Conservation (phyloP, 2,888 invertebrate species). For the Rapana venosa region DNA sequence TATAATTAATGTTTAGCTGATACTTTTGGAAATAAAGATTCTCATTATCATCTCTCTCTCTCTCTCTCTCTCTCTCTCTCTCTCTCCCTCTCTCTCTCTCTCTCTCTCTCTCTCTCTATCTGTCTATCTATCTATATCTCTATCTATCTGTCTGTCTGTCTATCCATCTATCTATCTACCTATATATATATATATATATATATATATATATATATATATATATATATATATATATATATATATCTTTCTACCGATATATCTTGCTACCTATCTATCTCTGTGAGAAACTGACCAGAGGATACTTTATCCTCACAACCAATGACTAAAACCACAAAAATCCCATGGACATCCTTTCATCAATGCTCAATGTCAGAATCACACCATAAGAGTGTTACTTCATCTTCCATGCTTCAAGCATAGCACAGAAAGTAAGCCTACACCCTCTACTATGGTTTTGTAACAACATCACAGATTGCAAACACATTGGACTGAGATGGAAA, state of each 20-base stretch:
- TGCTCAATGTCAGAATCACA: too few species aligned
- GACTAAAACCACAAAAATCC: too few species aligned
- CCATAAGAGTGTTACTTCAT: too few species aligned
- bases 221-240: neutral
- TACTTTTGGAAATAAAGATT: neutral
- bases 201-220: neutral
- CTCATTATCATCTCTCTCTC: neutral
- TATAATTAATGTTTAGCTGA: neutral
- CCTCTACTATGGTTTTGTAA: too few species aligned
- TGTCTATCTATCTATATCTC: neutral
- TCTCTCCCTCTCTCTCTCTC: constrained; percentile 19
- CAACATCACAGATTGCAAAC: too few species aligned
- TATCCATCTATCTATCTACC: neutral
- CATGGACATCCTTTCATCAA: too few species aligned
- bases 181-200: neutral
- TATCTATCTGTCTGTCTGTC: neutral
- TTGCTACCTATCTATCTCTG: neutral
- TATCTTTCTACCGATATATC: neutral
- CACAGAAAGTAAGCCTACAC: too few species aligned
- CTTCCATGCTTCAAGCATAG: too few species aligned
- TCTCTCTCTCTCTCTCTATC: constrained; percentile 24
- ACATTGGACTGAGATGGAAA: too few species aligned
- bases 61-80: constrained; percentile 9
- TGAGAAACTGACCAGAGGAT: too few species aligned
- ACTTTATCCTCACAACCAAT: too few species aligned